Base-by-base conservation (phyloP, 1,140 invertebrate species). In the Lethrus apterus region DNA sequence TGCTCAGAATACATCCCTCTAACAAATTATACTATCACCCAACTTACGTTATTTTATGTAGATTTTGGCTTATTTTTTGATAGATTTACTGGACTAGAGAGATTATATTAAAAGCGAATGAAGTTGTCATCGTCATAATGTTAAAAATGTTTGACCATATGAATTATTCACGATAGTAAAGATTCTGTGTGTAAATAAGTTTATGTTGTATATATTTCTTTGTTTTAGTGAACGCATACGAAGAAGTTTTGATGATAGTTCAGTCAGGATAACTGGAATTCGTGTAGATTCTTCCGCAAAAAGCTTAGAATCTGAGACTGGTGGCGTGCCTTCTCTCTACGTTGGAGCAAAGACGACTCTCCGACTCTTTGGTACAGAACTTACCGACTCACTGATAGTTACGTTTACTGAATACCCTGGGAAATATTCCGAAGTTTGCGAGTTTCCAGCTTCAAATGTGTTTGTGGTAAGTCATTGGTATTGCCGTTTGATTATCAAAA, bases 391-490 rank as follows among this genome's bases (percentile, higher is more conserved):
- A 10, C 24, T 29, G 21, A 19, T 23, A 15, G 14, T 42, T 10
- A 15, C 40, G 11, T 42, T 42, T 14, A 42, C 40, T 4, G 24
- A 42, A 21, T 18, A 26, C 21, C 10, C 4, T 10, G 24, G 21
- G 10, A 13, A 26, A 3, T 29, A 24, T 14, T 15, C 4, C 40
- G 40, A 42, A 1, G 21, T 42, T 11, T 42, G 40, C 40, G 24
- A 24, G n/a, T 42, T 42, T 9, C 40, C 40, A 21, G 29, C 17
- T 14, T 26, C 40, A 15, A 15, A 42, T n/a, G 4, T 21, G 14
- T 42, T 26, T 42, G 17, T 24, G 19, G 40, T 42, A 24, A 42
- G 40, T 42, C 29, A 40, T 38, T 38, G 35, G 35, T 18, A 21
- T 19, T 29, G n/a, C 40, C 23, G 23, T 7, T 26, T 5, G 23